Evolutionary conservation across 2,888 invertebrate genomes (phyloP), one percentile per base, ranked within the genome.

Genomic region (Heliconius charithonia): DNA sequence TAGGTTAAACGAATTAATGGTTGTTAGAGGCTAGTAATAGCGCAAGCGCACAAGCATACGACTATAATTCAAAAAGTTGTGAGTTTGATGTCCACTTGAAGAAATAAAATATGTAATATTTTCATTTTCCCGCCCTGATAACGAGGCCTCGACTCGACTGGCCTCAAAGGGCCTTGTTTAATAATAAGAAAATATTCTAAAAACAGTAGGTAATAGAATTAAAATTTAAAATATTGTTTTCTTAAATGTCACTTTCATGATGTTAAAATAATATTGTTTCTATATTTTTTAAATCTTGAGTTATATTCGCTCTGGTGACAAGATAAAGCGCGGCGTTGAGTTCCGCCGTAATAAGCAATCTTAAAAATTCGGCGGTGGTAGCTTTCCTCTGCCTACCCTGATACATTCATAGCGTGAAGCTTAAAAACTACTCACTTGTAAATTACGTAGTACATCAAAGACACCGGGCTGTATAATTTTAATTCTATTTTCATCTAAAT

Each of bases 401-500:
- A 6, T 3, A 19, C 22, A 56, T 22, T 4, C 10, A 62, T 25
- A 62, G 25, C 25, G n/a, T 62, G 12, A 25, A 62, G 13, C 62
- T 56, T 22, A 22, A 56, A 56, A 22, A 56, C 9, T 3, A 22
- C 66, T 73, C 41, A 77, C 79, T 71, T 73, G 51, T 7, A 77
- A 59, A 4, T 3, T 4, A 6, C 6, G 16, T 16, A 71, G 22
- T 2, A 41, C 59, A 7, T 72, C 74, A 51, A 80, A 76, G n/a
- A 70, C 76, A 0, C 63, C 73, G 4, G 19, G n/a, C 25, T 74
- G 10, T 4, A 79, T 62, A 25, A 22, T 1, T 22, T 70, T 37
- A 22, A 81, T 70, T 13, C 66, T n/a, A 37, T 79, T 78, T 22
- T 70, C 32, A 67, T 63, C 45, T 10, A 80, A 75, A 63, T 74